A percentile compares a stretch with the other conserved stretches of the same genome.
Conservation (phyloP, 2,113 vertebrate species). For the Fregata magnificens region DNA sequence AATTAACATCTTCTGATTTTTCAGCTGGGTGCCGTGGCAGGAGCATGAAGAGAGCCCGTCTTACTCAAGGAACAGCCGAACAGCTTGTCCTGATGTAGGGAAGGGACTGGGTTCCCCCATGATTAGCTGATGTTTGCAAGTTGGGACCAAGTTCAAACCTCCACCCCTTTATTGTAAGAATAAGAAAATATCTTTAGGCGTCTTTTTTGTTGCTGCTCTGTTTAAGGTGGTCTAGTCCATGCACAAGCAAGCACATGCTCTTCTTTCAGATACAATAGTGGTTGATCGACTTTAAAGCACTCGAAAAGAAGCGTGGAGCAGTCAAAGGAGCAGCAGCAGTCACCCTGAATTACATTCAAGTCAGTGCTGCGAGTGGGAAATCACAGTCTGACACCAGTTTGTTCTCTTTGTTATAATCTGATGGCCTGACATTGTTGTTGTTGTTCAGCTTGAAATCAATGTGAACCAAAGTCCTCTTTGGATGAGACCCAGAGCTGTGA, state of each 20-base stretch:
- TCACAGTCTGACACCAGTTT: not conserved
- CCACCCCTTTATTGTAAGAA: not conserved
- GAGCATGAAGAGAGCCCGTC: not conserved
- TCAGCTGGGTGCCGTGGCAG: not conserved
- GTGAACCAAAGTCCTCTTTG: not conserved
- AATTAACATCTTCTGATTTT: not conserved
- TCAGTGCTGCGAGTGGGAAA: not conserved
- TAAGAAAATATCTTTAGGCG: not conserved
- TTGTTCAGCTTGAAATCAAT: not conserved
- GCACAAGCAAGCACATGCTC: not conserved
- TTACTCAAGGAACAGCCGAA: not conserved
- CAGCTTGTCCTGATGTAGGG: not conserved
- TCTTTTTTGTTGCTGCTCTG: not conserved
- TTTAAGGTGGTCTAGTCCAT: not conserved
- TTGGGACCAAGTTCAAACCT: not conserved
- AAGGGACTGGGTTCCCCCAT: not conserved
- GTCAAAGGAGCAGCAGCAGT: not conserved
- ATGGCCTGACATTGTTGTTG: not conserved
- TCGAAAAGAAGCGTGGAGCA: not conserved
- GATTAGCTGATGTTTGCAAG: not conserved
- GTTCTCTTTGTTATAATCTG: not conserved
- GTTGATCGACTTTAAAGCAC: not conserved
- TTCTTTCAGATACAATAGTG: not conserved
- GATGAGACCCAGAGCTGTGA: not conserved
- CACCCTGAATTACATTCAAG: not conserved